phyloP scores from a whole-genome alignment of 2,797 vertebrate species.

The Sphenopsis melanotis region DNA sequence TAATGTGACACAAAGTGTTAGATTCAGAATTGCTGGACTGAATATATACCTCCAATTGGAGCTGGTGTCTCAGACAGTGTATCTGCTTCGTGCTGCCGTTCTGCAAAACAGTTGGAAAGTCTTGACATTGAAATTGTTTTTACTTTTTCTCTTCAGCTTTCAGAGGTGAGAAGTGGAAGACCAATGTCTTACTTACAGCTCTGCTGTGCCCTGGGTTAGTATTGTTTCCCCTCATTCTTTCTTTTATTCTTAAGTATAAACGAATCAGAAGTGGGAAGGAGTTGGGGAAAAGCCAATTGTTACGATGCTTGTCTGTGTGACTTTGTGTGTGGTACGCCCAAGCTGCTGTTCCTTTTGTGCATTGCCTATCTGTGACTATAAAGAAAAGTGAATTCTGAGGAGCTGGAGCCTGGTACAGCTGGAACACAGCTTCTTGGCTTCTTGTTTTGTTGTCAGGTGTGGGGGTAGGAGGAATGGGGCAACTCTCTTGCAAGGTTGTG shows the following conservation, averaged over 20 bases:
- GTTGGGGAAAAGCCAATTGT: neutral
- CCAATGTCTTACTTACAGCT: slow-evolving; percentile 87
- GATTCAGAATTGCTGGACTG: neutral
- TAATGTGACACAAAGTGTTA: neutral
- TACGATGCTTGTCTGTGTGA: neutral
- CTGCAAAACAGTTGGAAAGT: neutral
- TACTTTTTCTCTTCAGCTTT: slow-evolving; percentile 79
- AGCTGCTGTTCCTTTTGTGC: neutral
- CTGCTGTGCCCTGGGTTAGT: slow-evolving; percentile 88
- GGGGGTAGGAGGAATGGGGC: neutral
- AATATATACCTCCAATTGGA: neutral
- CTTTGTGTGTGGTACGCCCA: neutral
- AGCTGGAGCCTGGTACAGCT: neutral
- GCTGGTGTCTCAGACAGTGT: neutral
- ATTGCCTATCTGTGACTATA: neutral
- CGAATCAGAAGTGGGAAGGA: neutral
- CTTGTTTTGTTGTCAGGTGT: neutral
- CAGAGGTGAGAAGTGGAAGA: slow-evolving; percentile 91
- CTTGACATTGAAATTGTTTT: neutral
- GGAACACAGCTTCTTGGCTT: neutral
- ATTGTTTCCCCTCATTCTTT: neutral
- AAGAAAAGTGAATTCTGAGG: neutral
- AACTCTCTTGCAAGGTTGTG: neutral
- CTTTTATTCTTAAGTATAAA: neutral
- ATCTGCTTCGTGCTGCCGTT: neutral